Base-by-base conservation (phyloP, 1,140 invertebrate genomes). In the Periplaneta americana region DNA sequence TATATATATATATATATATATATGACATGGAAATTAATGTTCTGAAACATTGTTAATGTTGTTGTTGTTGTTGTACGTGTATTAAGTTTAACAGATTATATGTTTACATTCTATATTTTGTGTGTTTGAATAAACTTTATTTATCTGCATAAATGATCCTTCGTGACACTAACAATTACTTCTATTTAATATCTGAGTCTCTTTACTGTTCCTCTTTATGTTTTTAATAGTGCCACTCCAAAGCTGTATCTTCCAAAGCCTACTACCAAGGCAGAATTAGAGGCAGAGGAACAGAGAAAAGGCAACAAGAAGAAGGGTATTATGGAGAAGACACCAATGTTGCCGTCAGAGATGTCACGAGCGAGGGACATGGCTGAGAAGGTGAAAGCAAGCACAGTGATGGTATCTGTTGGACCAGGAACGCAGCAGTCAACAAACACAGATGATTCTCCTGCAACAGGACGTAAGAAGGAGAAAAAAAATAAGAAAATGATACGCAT, bases 401-500 rank as follows among this genome's bases (percentile, higher is more conserved):
- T 39, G n/a, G 37, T 48, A 31, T 48, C 79, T 18, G 37, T 80
- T n/a, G 66, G 48, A 28, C 79, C 79, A 4, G 66, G 34, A 15
- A 22, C 75, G 15, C 33, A 9, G 33, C 75, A 77, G 35, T 36
- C 75, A 34, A 33, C 75, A 9, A 15, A 18, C 22, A 31, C 28
- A 33, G 75, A 77, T n/a, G 17, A 18, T 1, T 9, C n/a, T 66
- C 35, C 76, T 39, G 17, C 79, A 22, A 17, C 33, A 22, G 87
- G 87, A 75, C 87, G 88, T 78, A 91, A 90, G 83, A 91, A 90
- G 84, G 92, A 91, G 84, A 94, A 91, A 86, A 96, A 93, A 87
- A 91, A 92, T 78, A 95, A 94, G 84, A 92, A 94, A 87, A 91
- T 96, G 57, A 92, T 99, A 39, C 90, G 98, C 75, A 96, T 94